Percentiles rank a stretch among this genome's conserved stretches.
Evolutionary conservation across 1,140 invertebrate genomes (phyloP).

Genomic region (Bombus haemorrhoidalis): DNA sequence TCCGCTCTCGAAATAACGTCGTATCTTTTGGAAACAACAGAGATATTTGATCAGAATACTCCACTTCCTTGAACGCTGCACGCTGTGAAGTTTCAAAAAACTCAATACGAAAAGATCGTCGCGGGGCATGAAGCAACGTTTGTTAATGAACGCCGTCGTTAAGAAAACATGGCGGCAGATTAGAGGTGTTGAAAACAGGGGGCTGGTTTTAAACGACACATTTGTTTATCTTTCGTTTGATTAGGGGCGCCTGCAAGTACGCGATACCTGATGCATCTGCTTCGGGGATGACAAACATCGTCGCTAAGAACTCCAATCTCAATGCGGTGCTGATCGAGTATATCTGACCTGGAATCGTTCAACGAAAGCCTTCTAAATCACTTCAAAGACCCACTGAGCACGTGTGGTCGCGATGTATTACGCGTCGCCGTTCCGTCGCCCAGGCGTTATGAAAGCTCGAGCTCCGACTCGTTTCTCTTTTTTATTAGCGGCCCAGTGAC

Average conservation of each 20-base stretch:
- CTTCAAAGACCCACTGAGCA: slow-evolving; percentile 26
- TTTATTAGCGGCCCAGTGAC: slow-evolving; percentile 5
- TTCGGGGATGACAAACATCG: slow-evolving; percentile 53
- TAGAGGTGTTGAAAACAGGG: slow-evolving; percentile 38
- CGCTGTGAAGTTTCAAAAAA: neutral
- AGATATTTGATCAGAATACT: neutral
- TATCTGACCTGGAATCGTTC: slow-evolving; percentile 85
- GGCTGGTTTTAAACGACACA: slow-evolving; percentile 18
- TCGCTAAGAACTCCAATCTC: slow-evolving; percentile 60
- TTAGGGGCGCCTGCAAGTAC: slow-evolving; percentile 61
- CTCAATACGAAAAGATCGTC: slow-evolving; percentile 22
- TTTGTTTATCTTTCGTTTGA: slow-evolving; percentile 29
- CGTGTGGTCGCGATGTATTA: neutral
- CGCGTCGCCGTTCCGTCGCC: slow-evolving; percentile 14
- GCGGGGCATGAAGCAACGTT: slow-evolving; percentile 55
- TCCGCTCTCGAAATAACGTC: neutral
- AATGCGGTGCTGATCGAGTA: slow-evolving; percentile 81
- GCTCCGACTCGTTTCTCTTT: neutral
- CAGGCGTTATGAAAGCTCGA: slow-evolving; percentile 37
- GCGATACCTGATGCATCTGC: slow-evolving; percentile 65
- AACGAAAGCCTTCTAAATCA: slow-evolving; percentile 65
- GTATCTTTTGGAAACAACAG: neutral
- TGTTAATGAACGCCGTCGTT: slow-evolving; percentile 68
- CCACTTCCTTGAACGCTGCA: neutral
- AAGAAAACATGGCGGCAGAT: slow-evolving; percentile 50